Evolutionary conservation across 2,888 invertebrate genomes (phyloP).

Genomic region (Hydrotaea diabolus): DNA sequence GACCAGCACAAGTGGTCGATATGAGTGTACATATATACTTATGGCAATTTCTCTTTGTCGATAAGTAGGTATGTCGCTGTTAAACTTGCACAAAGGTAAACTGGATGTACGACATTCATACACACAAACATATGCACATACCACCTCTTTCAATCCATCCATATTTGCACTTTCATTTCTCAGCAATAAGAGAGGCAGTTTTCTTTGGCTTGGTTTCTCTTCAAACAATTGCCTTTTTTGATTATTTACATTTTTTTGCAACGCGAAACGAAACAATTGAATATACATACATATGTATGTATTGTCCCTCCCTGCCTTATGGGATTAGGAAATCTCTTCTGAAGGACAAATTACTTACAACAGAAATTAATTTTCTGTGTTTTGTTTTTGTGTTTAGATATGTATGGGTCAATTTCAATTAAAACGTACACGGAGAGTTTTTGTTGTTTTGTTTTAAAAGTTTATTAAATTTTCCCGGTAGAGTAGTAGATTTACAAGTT

Average conservation of each 20-base stretch:
- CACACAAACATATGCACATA: neutral
- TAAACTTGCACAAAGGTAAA: slow-evolving; percentile 13
- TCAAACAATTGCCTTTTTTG: neutral
- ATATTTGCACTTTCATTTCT: slow-evolving; percentile 26
- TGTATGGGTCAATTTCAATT: too few species aligned
- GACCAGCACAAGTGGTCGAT: neutral
- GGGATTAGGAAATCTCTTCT: neutral
- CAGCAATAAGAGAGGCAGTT: neutral
- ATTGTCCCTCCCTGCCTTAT: neutral
- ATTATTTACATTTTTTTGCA: neutral
- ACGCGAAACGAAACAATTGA: neutral
- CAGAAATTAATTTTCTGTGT: too few species aligned
- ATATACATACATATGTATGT: neutral
- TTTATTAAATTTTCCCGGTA: too few species aligned
- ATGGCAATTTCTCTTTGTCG: slow-evolving; percentile 21
- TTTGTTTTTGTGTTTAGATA: too few species aligned
- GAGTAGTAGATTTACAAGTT: too few species aligned
- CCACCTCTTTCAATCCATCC: neutral
- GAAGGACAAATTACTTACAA: too few species aligned
- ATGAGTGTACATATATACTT: neutral
- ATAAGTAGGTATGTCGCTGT: neutral
- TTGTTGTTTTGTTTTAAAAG: too few species aligned
- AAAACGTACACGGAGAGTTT: too few species aligned
- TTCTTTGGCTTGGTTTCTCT: neutral
- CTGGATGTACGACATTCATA: neutral